A percentile compares a stretch with the other conserved stretches of the same genome.
These are phyloP conservation scores for Clupea harengus DNA, from an alignment of 2,113 vertebrate species.

Conservation along the genomic window DNA sequence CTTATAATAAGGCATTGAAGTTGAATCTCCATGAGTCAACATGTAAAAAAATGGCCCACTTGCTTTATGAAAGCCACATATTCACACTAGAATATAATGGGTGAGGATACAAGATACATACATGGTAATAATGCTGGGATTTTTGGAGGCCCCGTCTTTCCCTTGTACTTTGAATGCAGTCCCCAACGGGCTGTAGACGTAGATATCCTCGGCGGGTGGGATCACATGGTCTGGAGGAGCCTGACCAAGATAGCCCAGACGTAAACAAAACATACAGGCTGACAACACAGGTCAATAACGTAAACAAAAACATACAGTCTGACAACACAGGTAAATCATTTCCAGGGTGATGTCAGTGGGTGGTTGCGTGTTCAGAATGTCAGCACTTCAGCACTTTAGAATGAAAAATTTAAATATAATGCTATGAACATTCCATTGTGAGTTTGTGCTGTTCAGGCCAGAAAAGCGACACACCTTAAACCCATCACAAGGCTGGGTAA, in stretches of 20 bases:
- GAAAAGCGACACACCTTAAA: not conserved
- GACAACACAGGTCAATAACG: no score
- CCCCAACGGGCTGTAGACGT: conserved; percentile 91
- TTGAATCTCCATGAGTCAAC: not conserved
- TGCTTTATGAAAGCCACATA: not conserved
- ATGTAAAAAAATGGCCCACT: not conserved
- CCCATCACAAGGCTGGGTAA: not conserved
- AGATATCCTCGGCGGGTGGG: conserved; percentile 84
- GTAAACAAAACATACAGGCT: conserved; percentile 1
- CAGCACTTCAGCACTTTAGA: not conserved
- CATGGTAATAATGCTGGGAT: conserved; percentile 94
- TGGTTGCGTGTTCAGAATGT: not conserved
- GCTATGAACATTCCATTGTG: not conserved
- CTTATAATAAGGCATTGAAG: not conserved
- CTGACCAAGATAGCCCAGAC: conserved; percentile 59
- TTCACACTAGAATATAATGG: not conserved
- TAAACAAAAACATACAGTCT: not conserved
- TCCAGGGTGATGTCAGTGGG: not conserved
- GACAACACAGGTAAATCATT: not conserved
- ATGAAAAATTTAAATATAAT: not conserved
- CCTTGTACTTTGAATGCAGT: conserved; percentile 85
- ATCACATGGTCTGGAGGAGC: conserved; percentile 94
- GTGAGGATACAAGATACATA: conserved; percentile 73
- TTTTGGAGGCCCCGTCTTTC: conserved; percentile 77
- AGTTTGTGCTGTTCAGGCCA: not conserved